Conservation (phyloP, 2,888 invertebrate genomes). For the Plagodis pulveraria region DNA sequence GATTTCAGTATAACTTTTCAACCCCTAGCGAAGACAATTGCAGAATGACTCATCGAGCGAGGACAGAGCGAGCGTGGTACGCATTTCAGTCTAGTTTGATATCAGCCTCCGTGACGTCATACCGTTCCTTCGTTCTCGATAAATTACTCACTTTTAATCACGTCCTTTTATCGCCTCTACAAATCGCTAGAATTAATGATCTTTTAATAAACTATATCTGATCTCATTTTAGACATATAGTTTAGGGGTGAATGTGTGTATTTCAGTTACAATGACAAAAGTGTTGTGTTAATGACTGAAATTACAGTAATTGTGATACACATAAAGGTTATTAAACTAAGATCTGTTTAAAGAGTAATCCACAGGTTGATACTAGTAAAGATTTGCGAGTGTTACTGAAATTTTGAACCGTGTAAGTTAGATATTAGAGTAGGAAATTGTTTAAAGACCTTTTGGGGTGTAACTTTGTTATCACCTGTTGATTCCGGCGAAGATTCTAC, state of each 20-base stretch:
- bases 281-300: slow-evolving; percentile 12
- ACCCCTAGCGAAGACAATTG: slow-evolving; percentile 44
- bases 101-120: slow-evolving; percentile 78
- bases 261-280: slow-evolving; percentile 3
- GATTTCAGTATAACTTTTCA: slow-evolving; percentile 1
- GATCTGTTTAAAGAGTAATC: slow-evolving; percentile 50
- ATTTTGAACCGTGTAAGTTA: slow-evolving; percentile 63
- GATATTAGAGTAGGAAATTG: slow-evolving; percentile 67
- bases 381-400: slow-evolving; percentile 52
- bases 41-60: slow-evolving; percentile 71
- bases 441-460: slow-evolving; percentile 57
- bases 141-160: slow-evolving; percentile 53
- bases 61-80: slow-evolving; percentile 78
- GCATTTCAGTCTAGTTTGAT: slow-evolving; percentile 82
- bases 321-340: slow-evolving; percentile 5
- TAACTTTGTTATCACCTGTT: slow-evolving; percentile 79
- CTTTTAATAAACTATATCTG: background rate
- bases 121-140: slow-evolving; percentile 60
- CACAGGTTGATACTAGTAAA: slow-evolving; percentile 68
- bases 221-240: background rate
- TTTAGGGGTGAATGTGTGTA: background rate
- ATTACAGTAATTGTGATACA: slow-evolving; percentile 7
- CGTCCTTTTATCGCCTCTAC: slow-evolving; percentile 20
- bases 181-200: background rate
- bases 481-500: slow-evolving; percentile 63